Evolutionary conservation across 2,888 invertebrate genomes (phyloP).

Genomic region (Drosophila nigricruria): DNA sequence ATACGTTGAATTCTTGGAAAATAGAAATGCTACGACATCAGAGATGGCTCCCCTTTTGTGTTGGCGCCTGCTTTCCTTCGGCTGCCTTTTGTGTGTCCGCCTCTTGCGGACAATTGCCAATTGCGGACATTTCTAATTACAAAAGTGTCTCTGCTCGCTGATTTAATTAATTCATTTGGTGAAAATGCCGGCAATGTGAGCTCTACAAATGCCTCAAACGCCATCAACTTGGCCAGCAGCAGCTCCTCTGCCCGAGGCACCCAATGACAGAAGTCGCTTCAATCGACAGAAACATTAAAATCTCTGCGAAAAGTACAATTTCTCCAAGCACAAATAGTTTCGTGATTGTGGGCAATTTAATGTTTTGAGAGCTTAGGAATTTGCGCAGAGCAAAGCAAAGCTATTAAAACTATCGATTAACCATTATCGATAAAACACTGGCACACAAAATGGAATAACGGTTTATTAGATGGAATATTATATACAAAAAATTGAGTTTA

Average conservation of each 20-base stretch:
- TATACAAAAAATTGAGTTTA: not conserved
- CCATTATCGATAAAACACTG: not conserved
- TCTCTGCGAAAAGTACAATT: slow-evolving; percentile 39
- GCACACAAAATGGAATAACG: not conserved
- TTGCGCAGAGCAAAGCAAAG: not conserved
- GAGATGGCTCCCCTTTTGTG: slow-evolving; percentile 45
- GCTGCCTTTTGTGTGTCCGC: slow-evolving; percentile 59
- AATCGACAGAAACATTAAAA: slow-evolving; percentile 22
- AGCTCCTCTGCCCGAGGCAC: not conserved
- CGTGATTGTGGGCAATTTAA: slow-evolving; percentile 40
- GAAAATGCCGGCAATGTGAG: slow-evolving; percentile 69
- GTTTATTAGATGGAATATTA: not conserved
- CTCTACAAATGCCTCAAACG: slow-evolving; percentile 27
- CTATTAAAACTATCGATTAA: slow-evolving; percentile 2
- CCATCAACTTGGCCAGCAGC: slow-evolving; percentile 28
- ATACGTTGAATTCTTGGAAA: slow-evolving; percentile 72
- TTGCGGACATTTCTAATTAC: slow-evolving; percentile 76
- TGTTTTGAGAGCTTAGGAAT: slow-evolving; percentile 15
- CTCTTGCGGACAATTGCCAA: slow-evolving; percentile 49
- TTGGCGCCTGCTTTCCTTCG: slow-evolving; percentile 39
- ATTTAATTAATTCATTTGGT: slow-evolving; percentile 81
- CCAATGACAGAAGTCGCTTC: not conserved
- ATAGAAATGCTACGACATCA: slow-evolving; percentile 47
- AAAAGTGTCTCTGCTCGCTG: slow-evolving; percentile 64
- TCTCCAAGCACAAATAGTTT: slow-evolving; percentile 33